Base-by-base conservation (phyloP, 2,113 vertebrate genomes). In the Anarhynchus alexandrinus region DNA sequence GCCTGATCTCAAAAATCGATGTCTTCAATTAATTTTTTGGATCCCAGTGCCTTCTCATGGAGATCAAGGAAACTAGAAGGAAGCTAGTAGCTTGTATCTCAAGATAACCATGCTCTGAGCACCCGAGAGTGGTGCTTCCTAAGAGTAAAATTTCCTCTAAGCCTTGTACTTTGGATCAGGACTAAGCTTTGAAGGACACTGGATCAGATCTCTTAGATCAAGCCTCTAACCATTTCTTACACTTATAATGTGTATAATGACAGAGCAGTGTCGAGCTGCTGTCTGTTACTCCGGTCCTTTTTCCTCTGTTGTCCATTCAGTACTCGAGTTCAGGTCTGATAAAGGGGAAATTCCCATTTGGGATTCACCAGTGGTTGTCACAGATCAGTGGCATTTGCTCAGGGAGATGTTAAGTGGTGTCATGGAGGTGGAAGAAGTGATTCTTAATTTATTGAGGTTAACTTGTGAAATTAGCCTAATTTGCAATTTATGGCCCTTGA, bases 371-470 rank as follows among this genome's bases (percentile, higher is more conserved):
- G 61, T 80, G 80, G 73, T 76, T 96, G 72, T 76, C 76, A 77
- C 54, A 70, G 61, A 71, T 59, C 90, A 76, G 52, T 78, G 76
- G 7, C 77, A 85, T 87, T 97, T 91, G 82, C 34, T 26, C 59
- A 73, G 40, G 30, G 43, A 84, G 34, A 82, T 78, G 74, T 73
- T 62, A 69, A 90, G 40, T 51, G 82, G 32, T 93, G 88, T 67
- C 87, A 78, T 8, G 12, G 49, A 96, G 70, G 65, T 79, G 43
- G 76, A 88, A 92, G 79, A 84, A 86, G 42, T 47, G 40, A 67
- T 72, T 85, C 76, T 88, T 95, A 81, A 86, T 96, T 97, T 90
- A 91, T 90, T 78, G 81, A 91, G 93, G 84, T 94, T 97, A 96
- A 97, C 40, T 90, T 85, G 27, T 76, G 42, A 94, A 95, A 91